These are phyloP conservation scores for Conger conger DNA, from an alignment of 2,113 vertebrate genomes.

Conservation along the genomic window DNA sequence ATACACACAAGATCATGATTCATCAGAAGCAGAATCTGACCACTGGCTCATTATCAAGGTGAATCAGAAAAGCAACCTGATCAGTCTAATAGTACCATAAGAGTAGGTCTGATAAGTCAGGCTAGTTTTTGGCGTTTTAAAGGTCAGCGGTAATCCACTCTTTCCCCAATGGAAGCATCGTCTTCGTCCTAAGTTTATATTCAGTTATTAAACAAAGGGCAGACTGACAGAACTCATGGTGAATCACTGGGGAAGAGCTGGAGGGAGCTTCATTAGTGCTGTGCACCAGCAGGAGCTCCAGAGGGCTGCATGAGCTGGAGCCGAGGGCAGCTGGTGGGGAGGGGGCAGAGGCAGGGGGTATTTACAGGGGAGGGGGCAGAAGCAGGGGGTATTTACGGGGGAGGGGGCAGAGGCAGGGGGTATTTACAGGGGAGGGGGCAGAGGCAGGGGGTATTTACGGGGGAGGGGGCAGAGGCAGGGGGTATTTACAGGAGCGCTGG, in stretches of 20 bases:
- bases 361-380: not conserved
- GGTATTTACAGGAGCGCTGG: not conserved
- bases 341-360: not conserved
- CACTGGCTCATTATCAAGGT: too few relatives aligned
- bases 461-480: too few relatives aligned
- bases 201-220: not conserved
- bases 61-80: too few relatives aligned
- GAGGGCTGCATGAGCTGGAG: not conserved
- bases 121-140: not conserved
- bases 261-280: not conserved
- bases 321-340: constrained; percentile 11
- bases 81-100: too few relatives aligned
- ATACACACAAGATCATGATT: too few relatives aligned
- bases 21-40: too few relatives aligned
- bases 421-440: not conserved
- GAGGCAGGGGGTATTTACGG: not conserved
- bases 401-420: not conserved
- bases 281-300: not conserved
- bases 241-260: constrained; percentile 1
- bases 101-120: too few relatives aligned
- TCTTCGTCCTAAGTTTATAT: not conserved
- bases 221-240: not conserved
- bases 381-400: not conserved
- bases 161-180: not conserved
- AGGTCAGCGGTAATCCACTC: not conserved